Evolutionary conservation across 2,113 vertebrate species (phyloP), one percentile per base, ranked within the genome.

Genomic region (Anser cygnoides): DNA sequence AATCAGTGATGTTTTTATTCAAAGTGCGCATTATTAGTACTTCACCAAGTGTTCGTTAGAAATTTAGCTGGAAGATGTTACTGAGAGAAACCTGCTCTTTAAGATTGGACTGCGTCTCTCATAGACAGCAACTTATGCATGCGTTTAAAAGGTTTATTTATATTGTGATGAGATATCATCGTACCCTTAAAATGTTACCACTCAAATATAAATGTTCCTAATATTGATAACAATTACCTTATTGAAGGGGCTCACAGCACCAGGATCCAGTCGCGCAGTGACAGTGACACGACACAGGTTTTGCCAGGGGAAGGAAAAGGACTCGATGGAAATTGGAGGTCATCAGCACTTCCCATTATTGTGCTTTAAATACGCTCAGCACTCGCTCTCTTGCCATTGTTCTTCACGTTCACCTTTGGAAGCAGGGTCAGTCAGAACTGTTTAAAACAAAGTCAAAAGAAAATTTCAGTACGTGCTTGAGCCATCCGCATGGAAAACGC

Each of bases 301-400:
- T n/a, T 87, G 33, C 25, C 86, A 76, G n/a, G 78, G 84, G 41
- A 84, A 84, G 90, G 87, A 80, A 92, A 79, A 89, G 77, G 59
- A 46, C 59, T 67, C 6, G 0, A 35, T 52, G 91, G 84, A 55
- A 86, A 50, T 8, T 20, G 81, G 41, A 95, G 86, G 90, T 87
- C 89, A 77, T 31, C 72, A 46, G 71, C 74, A 8, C 17, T 95
- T 96, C 94, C 93, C 90, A 74, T 39, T 3, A 90, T 86, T 94
- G 94, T 97, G 86, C 84, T 89, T 55, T 46, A 77, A 90, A 93
- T 74, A 59, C 0, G 1, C 85, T 17, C 58, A 16, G 61, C 23
- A 1, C 26, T 92, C 6, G 0, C 87, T 83, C 7, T 71, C 63
- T 57, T 68, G 13, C 78, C 35, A 58, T 91, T 92, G 94, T 94